phyloP scores from a whole-genome alignment of 2,797 vertebrate species.

The Pseudomugil tenellus region DNA sequence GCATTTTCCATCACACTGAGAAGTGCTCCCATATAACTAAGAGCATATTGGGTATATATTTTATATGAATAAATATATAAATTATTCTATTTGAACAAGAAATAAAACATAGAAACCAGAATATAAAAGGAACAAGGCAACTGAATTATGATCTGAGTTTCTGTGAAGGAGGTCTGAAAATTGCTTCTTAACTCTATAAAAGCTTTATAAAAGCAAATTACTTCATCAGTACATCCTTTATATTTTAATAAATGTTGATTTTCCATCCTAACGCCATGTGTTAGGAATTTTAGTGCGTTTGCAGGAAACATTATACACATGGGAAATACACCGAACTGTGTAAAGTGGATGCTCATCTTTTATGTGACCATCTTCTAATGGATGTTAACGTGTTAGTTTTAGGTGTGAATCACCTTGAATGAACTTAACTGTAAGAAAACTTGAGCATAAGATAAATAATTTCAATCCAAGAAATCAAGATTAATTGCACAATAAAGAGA shows the following conservation, averaged over 20 bases:
- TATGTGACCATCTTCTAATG: not conserved
- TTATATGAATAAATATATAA: constrained; percentile 1
- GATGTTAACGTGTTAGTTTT: not conserved
- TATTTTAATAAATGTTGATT: not conserved
- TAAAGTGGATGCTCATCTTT: not conserved
- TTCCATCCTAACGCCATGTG: not conserved
- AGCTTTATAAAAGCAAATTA: not conserved
- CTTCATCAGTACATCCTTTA: not conserved
- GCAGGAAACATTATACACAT: not conserved
- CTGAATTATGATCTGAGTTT: not conserved
- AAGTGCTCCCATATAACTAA: constrained; percentile 9
- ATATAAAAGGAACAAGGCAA: not conserved
- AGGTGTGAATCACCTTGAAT: constrained; percentile 12
- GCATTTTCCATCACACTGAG: constrained; percentile 40
- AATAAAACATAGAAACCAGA: not conserved
- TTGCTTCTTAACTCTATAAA: not conserved
- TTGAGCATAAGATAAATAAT: not conserved
- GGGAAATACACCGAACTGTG: not conserved
- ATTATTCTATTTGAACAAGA: constrained; percentile 3
- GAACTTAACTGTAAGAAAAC: not conserved
- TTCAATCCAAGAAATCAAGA: constrained; percentile 12
- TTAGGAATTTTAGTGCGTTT: not conserved
- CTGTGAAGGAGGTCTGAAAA: not conserved
- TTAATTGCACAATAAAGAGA: constrained; percentile 22
- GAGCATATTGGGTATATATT: not conserved